Evolutionary conservation across 35 echinoderm and acorn worm species (phyloP).

Genomic region (Ptychodera flava): DNA sequence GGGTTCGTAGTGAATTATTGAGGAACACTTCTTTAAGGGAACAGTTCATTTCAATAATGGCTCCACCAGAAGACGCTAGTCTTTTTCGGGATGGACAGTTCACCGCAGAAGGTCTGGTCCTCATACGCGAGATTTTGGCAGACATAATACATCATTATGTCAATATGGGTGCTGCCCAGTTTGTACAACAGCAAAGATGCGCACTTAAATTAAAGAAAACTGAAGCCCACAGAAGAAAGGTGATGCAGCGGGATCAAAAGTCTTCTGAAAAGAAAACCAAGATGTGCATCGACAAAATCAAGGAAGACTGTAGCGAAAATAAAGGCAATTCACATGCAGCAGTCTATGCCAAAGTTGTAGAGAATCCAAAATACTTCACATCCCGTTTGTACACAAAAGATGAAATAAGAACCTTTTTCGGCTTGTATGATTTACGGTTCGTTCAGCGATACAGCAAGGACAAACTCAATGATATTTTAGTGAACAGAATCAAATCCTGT

Average conservation of each 20-base stretch:
- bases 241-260: background rate
- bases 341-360: background rate
- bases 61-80: background rate
- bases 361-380: background rate
- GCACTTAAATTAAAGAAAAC: background rate
- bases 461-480: background rate
- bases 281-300: background rate
- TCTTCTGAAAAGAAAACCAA: background rate
- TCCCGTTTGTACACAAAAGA: background rate
- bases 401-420: background rate
- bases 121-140: background rate
- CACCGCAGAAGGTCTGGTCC: background rate
- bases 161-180: background rate
- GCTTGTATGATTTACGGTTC: background rate
- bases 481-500: background rate
- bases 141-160: background rate
- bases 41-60: background rate
- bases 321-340: background rate
- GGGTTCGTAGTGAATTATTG: background rate
- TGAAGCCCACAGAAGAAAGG: background rate
- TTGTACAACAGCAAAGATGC: background rate
- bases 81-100: background rate
- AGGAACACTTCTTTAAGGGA: background rate
- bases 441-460: background rate
- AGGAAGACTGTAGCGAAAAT: background rate